These are phyloP conservation scores for Psix sp. DNA, from an alignment of 1,140 invertebrate genomes.

Conservation along the genomic window DNA sequence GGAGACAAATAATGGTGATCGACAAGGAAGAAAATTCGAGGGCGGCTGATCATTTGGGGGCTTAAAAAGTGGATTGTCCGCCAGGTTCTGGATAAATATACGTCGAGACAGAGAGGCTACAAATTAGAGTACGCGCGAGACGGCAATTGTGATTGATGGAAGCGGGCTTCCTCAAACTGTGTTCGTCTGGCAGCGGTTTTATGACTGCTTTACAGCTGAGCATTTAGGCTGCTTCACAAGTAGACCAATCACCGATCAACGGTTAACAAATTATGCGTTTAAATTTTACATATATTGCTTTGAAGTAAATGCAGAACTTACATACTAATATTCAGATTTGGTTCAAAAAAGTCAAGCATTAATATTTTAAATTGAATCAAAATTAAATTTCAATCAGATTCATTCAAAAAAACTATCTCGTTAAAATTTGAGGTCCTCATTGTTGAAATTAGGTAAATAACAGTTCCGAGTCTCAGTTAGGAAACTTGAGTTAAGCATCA, in stretches of 20 bases:
- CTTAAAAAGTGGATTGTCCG: constrained; percentile 30
- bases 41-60: constrained; percentile 18
- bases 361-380: no score
- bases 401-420: no score
- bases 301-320: not conserved
- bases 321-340: no score
- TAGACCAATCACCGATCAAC: constrained; percentile 24
- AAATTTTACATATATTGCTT: not conserved
- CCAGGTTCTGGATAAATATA: constrained; percentile 52
- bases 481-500: no score
- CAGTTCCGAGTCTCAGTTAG: no score
- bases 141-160: constrained; percentile 61
- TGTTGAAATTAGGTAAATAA: no score
- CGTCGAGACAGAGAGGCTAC: constrained; percentile 40
- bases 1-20: constrained; percentile 37
- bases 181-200: constrained; percentile 30
- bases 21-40: constrained; percentile 44
- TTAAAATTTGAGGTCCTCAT: no score
- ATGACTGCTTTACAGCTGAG: constrained; percentile 42
- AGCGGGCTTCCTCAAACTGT: constrained; percentile 38
- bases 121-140: constrained; percentile 52
- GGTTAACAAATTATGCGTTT: constrained; percentile 23
- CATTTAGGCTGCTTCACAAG: constrained; percentile 28
- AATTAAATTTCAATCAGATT: no score
- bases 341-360: no score